These are phyloP conservation scores for Bombus impatiens DNA, from an alignment of 1,140 invertebrate species.

Conservation along the genomic window DNA sequence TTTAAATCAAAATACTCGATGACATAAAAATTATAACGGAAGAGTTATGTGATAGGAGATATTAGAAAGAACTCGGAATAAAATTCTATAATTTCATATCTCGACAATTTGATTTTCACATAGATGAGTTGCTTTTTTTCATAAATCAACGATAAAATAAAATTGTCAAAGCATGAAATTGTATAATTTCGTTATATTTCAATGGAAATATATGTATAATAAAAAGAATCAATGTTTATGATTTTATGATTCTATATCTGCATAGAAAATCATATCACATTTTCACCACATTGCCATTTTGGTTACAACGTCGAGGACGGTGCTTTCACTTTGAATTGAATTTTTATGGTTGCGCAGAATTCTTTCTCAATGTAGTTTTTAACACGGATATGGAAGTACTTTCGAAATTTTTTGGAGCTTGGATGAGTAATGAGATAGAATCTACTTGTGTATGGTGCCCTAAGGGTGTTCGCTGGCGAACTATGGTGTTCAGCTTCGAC, in stretches of 20 bases:
- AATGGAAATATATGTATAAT: too few species aligned
- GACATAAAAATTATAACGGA: neutral
- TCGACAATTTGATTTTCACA: too few species aligned
- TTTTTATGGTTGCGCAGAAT: neutral
- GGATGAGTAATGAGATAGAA: neutral
- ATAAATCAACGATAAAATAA: too few species aligned
- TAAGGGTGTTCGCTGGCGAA: neutral
- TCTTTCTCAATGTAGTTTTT: neutral
- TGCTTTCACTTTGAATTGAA: constrained; percentile 3
- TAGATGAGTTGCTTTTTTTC: too few species aligned
- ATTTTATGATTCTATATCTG: neutral
- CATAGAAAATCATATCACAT: neutral
- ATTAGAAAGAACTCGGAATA: neutral
- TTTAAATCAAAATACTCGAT: neutral
- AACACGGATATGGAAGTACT: neutral
- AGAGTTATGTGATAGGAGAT: too few species aligned
- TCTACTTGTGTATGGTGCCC: constrained; percentile 4
- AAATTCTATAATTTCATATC: too few species aligned
- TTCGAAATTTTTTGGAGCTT: constrained; percentile 7
- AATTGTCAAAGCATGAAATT: too few species aligned
- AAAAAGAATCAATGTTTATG: too few species aligned
- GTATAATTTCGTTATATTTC: too few species aligned
- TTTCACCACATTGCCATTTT: neutral
- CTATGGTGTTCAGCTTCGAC: neutral
- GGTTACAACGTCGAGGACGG: too few species aligned